phyloP scores from a whole-genome alignment of 2,888 invertebrate genomes.

The Sthenelais limicola region DNA sequence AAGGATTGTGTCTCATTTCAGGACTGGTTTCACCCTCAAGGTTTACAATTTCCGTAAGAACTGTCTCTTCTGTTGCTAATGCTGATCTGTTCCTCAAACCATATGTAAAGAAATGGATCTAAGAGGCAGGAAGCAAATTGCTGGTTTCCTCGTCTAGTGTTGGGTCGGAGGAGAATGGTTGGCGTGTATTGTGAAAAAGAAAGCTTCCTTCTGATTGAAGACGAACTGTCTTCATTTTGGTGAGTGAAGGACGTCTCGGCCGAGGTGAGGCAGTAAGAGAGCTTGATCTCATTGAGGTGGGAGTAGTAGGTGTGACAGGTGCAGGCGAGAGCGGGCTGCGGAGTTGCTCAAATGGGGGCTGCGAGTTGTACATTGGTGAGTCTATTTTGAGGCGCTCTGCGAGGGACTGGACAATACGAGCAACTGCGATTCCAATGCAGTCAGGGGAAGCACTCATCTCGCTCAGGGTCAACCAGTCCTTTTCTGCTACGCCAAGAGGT shows the following conservation, averaged over 20 bases:
- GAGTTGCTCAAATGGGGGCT: constrained; percentile 4
- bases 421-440: constrained; percentile 38
- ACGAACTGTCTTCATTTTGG: constrained; percentile 37
- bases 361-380: constrained; percentile 21
- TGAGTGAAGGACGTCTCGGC: constrained; percentile 1
- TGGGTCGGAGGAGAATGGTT: too few species aligned
- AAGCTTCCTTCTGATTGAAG: constrained; percentile 17
- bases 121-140: too few species aligned
- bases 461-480: constrained; percentile 43
- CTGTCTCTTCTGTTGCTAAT: too few species aligned
- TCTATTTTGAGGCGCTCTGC: constrained; percentile 35
- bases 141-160: too few species aligned
- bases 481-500: constrained; percentile 43
- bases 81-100: too few species aligned
- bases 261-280: background rate
- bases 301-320: background rate
- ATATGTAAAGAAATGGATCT: too few species aligned
- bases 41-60: too few species aligned
- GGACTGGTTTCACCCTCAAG: too few species aligned
- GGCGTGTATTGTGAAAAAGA: too few species aligned
- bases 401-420: constrained; percentile 39
- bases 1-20: too few species aligned
- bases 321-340: constrained; percentile 1
- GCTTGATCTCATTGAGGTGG: background rate
- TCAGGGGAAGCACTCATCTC: constrained; percentile 36